A percentile compares a stretch with the other conserved stretches of the same genome.
Evolutionary conservation across 2,113 vertebrate species (phyloP).

Genomic region (Leptobrachium ailaonicum): DNA sequence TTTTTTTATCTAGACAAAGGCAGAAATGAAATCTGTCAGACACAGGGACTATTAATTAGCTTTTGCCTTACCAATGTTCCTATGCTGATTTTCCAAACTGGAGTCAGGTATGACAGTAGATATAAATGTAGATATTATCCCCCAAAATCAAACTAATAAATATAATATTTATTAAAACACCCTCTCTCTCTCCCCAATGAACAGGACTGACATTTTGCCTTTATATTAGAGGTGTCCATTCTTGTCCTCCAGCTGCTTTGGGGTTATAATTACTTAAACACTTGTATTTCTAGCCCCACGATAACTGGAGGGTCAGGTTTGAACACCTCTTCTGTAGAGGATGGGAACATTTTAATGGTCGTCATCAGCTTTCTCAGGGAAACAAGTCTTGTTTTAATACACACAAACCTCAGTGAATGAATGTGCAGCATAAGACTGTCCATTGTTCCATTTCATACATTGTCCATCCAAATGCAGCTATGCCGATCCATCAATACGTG

Average conservation of each 20-base stretch:
- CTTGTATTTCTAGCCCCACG: no score
- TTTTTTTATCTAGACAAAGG: background rate
- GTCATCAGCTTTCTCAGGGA: constrained; percentile 42
- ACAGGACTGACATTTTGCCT: constrained; percentile 8
- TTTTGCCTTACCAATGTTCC: no score
- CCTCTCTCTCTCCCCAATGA: constrained; percentile 25
- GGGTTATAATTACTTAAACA: no score
- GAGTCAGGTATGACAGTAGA: no score
- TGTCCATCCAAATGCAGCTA: constrained; percentile 32
- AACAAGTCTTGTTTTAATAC: constrained; percentile 46
- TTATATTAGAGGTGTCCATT: background rate
- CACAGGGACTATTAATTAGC: background rate
- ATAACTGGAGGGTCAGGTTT: no score
- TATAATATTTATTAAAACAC: background rate
- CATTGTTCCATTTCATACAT: constrained; percentile 26
- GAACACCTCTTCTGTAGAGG: background rate
- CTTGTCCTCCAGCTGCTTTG: no score
- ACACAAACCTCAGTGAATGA: constrained; percentile 34
- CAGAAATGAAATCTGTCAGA: background rate
- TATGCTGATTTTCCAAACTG: no score
- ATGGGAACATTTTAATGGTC: constrained; percentile 19
- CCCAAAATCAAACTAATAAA: background rate
- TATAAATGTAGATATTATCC: no score
- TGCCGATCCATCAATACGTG: constrained; percentile 24
- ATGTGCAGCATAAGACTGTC: constrained; percentile 34